These are phyloP conservation scores for Ophioderma brevispina DNA, from an alignment of 35 echinoderm and acorn worm genomes.

Conservation along the genomic window DNA sequence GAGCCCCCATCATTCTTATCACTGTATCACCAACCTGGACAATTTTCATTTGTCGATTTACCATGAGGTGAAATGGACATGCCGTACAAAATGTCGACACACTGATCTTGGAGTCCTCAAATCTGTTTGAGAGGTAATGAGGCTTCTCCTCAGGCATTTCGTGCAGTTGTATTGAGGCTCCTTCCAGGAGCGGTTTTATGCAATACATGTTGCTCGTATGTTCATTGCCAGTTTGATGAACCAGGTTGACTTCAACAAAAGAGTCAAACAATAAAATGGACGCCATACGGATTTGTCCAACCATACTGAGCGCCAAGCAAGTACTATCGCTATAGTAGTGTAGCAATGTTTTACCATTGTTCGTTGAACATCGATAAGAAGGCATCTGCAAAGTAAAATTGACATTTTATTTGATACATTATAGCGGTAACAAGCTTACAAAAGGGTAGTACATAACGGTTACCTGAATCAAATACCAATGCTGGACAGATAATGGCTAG, in stretches of 20 bases:
- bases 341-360: conserved; percentile 51
- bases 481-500: no score
- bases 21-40: conserved; percentile 86
- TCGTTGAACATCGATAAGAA: conserved; percentile 79
- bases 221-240: conserved; percentile 57
- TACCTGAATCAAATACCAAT: no score
- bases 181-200: conserved; percentile 72
- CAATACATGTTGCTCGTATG: conserved; percentile 69
- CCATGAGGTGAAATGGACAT: conserved; percentile 89
- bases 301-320: conserved; percentile 84
- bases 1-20: conserved; percentile 78
- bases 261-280: conserved; percentile 94
- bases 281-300: conserved; percentile 90
- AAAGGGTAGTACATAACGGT: no score
- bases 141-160: conserved; percentile 26
- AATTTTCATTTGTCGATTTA: conserved; percentile 76
- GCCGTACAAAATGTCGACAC: conserved; percentile 80
- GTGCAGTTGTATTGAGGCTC: conserved; percentile 27
- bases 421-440: no score
- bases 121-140: conserved; percentile 4
- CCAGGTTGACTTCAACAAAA: conserved; percentile 84
- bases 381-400: conserved; percentile 36
- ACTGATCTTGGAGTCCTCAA: conserved; percentile 59
- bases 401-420: no score
- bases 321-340: conserved; percentile 84